Evolutionary conservation across 2,888 invertebrate species (phyloP).

Genomic region (Cataglyphis altisquamis): DNA sequence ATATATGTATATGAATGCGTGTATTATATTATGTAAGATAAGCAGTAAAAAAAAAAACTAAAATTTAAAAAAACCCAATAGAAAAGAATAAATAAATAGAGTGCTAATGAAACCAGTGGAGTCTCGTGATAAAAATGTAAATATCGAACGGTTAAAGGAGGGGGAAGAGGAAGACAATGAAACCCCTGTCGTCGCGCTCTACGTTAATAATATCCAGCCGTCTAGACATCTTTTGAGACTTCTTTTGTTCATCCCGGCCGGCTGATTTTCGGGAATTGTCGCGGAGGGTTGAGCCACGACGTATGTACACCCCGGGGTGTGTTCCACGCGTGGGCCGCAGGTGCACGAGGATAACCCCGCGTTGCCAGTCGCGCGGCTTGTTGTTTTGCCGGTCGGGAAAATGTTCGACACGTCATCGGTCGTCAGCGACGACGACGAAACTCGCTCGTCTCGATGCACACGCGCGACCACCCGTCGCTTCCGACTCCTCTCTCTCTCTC

Average conservation of each 20-base stretch:
- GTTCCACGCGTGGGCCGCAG: slow-evolving; percentile 21
- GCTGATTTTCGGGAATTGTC: slow-evolving; percentile 72
- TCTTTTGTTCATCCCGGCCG: slow-evolving; percentile 70
- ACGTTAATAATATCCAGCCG: slow-evolving; percentile 69
- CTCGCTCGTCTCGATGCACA: slow-evolving; percentile 64
- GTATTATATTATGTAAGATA: not conserved
- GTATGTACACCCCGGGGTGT: not conserved
- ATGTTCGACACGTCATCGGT: slow-evolving; percentile 58
- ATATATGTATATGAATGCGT: no score
- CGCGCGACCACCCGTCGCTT: slow-evolving; percentile 73
- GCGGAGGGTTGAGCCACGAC: slow-evolving; percentile 58
- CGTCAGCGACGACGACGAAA: slow-evolving; percentile 69
- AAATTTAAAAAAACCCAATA: not conserved
- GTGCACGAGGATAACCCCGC: slow-evolving; percentile 52
- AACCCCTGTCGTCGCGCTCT: slow-evolving; percentile 40
- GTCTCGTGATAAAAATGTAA: slow-evolving; percentile 29
- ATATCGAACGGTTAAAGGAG: slow-evolving; percentile 62
- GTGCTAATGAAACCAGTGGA: slow-evolving; percentile 30
- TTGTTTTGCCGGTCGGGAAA: slow-evolving; percentile 53
- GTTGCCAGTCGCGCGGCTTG: slow-evolving; percentile 41
- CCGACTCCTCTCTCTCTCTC: slow-evolving; percentile 49
- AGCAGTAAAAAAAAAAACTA: no score
- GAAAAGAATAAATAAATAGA: not conserved
- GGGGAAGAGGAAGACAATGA: slow-evolving; percentile 66
- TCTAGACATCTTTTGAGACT: slow-evolving; percentile 75